These are phyloP conservation scores for Zaprionus davidi DNA, from an alignment of 1,140 invertebrate genomes.

Conservation along the genomic window DNA sequence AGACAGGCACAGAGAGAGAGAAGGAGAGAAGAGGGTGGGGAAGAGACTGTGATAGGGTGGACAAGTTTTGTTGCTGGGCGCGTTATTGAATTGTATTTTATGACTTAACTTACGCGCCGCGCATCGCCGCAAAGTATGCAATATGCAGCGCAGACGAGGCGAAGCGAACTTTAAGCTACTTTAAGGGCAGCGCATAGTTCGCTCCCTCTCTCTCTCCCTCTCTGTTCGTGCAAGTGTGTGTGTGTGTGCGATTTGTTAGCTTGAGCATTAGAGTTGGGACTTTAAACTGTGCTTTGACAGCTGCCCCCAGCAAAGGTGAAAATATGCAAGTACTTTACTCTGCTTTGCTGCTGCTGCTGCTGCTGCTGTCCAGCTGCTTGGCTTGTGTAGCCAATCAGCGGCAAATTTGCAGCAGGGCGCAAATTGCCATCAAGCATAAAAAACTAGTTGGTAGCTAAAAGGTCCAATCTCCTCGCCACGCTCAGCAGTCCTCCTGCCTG, in stretches of 20 bases:
- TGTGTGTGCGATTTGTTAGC: conserved; percentile 23
- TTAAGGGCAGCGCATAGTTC: conserved; percentile 35
- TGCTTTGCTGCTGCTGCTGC: neutral
- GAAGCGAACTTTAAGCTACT: conserved; percentile 62
- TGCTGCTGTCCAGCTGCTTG: conserved; percentile 6
- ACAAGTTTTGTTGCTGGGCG: conserved; percentile 51
- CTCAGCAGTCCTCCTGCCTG: conserved; percentile 4
- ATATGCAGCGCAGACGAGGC: conserved; percentile 39
- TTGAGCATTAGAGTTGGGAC: conserved; percentile 43
- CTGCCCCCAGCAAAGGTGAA: conserved; percentile 50
- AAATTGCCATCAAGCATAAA: conserved; percentile 81
- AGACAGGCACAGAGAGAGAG: neutral
- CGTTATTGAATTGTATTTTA: conserved; percentile 83
- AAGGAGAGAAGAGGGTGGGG: neutral
- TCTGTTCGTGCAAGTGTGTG: neutral
- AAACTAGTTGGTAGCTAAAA: conserved; percentile 73
- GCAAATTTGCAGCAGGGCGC: conserved; percentile 78
- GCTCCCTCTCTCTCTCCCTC: too few relatives aligned
- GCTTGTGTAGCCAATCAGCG: conserved; percentile 74
- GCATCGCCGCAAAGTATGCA: conserved; percentile 61
- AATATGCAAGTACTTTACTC: conserved; percentile 23
- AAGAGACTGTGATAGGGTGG: neutral
- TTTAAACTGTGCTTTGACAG: conserved; percentile 67
- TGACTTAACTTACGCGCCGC: conserved; percentile 65
- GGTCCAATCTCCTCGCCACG: conserved; percentile 22